Evolutionary conservation across 2,797 vertebrate species (phyloP).

Genomic region (Fundulus diaphanus): DNA sequence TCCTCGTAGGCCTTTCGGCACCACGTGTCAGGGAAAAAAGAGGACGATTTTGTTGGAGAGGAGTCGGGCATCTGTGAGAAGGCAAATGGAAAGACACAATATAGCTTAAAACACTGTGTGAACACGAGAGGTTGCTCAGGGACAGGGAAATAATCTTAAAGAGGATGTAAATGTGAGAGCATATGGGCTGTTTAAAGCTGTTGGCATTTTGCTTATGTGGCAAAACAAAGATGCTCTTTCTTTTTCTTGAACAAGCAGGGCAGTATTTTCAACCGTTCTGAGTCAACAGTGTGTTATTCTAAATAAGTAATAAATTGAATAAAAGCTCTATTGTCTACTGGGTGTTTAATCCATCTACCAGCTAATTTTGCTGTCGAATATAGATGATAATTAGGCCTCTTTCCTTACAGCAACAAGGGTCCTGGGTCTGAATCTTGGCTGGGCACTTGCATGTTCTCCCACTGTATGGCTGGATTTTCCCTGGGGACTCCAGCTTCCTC

Average conservation of each 20-base stretch:
- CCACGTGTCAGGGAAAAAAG: conserved; percentile 94
- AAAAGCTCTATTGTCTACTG: neutral
- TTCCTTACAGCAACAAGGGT: neutral
- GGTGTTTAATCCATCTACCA: neutral
- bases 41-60: conserved; percentile 91
- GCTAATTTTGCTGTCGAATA: neutral
- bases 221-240: conserved; percentile 6
- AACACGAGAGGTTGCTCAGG: conserved; percentile 19
- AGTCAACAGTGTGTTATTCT: neutral
- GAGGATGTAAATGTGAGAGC: neutral
- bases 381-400: neutral
- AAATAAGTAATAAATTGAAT: neutral
- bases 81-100: neutral
- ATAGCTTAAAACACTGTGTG: conserved; percentile 1
- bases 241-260: neutral
- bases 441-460: neutral
- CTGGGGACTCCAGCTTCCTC: neutral
- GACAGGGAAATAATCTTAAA: conserved; percentile 9
- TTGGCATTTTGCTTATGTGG: conserved; percentile 29
- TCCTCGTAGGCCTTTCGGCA: conserved; percentile 94
- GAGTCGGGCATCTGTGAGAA: conserved; percentile 86
- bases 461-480: neutral
- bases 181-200: conserved; percentile 6
- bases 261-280: neutral
- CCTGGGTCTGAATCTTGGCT: neutral